Evolutionary conservation across 2,113 vertebrate species (phyloP).

Genomic region (Callithrix jacchus): DNA sequence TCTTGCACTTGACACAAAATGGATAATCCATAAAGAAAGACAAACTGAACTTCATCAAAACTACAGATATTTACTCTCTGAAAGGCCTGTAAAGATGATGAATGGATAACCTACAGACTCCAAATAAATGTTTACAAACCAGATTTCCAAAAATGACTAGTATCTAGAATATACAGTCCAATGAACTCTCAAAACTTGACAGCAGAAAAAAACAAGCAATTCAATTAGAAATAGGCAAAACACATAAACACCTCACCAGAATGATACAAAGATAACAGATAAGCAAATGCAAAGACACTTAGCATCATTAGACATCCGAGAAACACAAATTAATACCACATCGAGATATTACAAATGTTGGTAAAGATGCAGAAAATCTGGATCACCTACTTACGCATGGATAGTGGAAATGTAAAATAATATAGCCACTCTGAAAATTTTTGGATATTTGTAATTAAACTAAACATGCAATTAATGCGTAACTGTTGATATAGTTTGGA

Average conservation of each 20-base stretch:
- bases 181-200: not conserved
- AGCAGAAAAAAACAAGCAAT: not conserved
- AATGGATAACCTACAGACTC: not conserved
- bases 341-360: not conserved
- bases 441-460: not conserved
- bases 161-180: not conserved
- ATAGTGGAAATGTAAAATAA: not conserved
- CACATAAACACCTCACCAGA: not conserved
- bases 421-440: not conserved
- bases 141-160: not conserved
- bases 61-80: not conserved
- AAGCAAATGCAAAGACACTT: not conserved
- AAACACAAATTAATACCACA: not conserved
- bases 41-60: not conserved
- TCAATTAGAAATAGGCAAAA: not conserved
- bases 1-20: not conserved
- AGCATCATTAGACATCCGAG: not conserved
- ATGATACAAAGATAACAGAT: not conserved
- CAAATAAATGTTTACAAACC: not conserved
- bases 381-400: too few species aligned
- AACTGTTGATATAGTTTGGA: too few species aligned
- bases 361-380: not conserved
- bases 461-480: not conserved
- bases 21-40: not conserved
- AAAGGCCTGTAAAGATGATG: not conserved